A percentile compares a stretch with the other conserved stretches of the same genome.
Conservation (phyloP, 2,888 invertebrate species). For the Cinara cedri region DNA sequence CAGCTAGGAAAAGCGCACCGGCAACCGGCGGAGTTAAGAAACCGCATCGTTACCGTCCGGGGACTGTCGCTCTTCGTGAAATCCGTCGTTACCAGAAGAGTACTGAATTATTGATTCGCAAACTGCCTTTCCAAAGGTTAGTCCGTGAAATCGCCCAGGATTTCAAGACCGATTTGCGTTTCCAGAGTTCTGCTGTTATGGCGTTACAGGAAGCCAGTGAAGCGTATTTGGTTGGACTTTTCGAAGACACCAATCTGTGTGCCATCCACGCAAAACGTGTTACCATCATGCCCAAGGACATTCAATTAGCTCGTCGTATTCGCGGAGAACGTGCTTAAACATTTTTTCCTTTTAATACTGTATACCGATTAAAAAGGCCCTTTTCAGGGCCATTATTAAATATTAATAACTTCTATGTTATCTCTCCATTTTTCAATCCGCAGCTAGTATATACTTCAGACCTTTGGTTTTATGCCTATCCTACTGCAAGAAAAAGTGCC, state of each 20-base stretch:
- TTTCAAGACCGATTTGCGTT: slow-evolving; percentile 64
- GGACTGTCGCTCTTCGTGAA: slow-evolving; percentile 68
- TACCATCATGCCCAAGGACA: slow-evolving; percentile 72
- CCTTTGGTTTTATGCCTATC: too few relatives aligned
- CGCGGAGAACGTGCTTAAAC: slow-evolving; percentile 55
- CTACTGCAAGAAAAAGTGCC: too few relatives aligned
- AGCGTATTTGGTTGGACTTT: slow-evolving; percentile 72
- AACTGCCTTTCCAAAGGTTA: slow-evolving; percentile 67
- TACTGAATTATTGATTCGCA: slow-evolving; percentile 67
- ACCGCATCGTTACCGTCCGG: slow-evolving; percentile 65
- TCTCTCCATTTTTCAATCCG: too few relatives aligned
- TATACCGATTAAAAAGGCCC: too few relatives aligned
- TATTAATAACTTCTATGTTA: too few relatives aligned
- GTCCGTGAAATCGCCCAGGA: slow-evolving; percentile 67
- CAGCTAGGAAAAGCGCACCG: slow-evolving; percentile 66
- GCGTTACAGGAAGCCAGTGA: slow-evolving; percentile 66
- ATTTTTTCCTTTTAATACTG: too few relatives aligned
- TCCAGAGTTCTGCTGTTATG: slow-evolving; percentile 61
- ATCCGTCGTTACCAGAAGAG: slow-evolving; percentile 69
- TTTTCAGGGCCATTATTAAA: too few relatives aligned
- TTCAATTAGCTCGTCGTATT: slow-evolving; percentile 65
- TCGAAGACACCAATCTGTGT: slow-evolving; percentile 79
- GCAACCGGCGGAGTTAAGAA: slow-evolving; percentile 68
- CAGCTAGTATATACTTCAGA: too few relatives aligned
- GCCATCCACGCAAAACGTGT: slow-evolving; percentile 78